phyloP scores from a whole-genome alignment of 2,797 vertebrate species.

The Aeoliscus strigatus region DNA sequence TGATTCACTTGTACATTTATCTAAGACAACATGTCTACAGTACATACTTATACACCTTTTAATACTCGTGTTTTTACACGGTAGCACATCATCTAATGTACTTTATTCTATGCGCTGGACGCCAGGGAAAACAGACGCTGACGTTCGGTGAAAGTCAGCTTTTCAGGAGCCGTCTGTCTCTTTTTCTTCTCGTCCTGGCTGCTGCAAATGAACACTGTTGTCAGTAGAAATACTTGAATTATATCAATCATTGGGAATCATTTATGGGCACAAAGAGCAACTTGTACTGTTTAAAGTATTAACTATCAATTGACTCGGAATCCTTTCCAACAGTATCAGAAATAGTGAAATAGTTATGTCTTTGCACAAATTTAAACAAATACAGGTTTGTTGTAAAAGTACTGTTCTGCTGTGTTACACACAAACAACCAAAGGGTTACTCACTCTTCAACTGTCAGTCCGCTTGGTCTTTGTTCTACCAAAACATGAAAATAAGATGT shows the following conservation, averaged over 20 bases:
- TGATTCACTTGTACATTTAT: too few species aligned
- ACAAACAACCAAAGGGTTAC: constrained; percentile 19
- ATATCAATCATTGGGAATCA: not conserved
- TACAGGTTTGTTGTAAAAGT: too few species aligned
- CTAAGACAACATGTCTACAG: constrained; percentile 9
- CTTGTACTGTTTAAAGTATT: not conserved
- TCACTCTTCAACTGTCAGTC: constrained; percentile 35
- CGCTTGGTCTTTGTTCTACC: constrained; percentile 31
- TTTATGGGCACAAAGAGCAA: constrained; percentile 6
- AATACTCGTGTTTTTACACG: constrained; percentile 7
- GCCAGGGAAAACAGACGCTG: constrained; percentile 62
- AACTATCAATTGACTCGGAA: too few species aligned
- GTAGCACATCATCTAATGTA: constrained; percentile 5
- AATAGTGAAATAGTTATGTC: too few species aligned
- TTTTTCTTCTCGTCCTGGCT: constrained; percentile 22
- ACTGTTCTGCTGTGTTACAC: not conserved
- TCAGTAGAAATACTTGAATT: constrained; percentile 28
- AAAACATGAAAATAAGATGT: constrained; percentile 4
- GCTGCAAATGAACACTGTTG: constrained; percentile 27
- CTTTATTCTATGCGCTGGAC: constrained; percentile 35
- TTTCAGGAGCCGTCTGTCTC: constrained; percentile 53
- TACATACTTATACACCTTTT: not conserved
- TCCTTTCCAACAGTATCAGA: too few species aligned
- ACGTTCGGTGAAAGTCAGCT: constrained; percentile 67
- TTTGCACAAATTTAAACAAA: too few species aligned